phyloP scores from a whole-genome alignment of 2,888 invertebrate genomes.

The Sarcophaga variegata region DNA sequence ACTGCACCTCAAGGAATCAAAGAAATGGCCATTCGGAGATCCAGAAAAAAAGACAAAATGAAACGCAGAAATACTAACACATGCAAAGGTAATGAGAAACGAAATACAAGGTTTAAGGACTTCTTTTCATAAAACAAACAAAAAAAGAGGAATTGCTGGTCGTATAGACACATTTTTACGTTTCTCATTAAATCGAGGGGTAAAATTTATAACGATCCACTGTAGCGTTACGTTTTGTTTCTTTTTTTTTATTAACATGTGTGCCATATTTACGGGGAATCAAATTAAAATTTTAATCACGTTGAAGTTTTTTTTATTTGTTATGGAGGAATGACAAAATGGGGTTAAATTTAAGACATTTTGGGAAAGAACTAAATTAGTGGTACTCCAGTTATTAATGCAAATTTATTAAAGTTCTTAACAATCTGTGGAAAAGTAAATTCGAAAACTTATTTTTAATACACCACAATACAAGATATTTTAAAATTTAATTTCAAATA shows the following conservation, averaged over 20 bases:
- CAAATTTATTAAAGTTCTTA: background rate
- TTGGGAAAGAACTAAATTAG: background rate
- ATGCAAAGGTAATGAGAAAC: conserved; percentile 66
- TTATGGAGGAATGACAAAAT: conserved; percentile 32
- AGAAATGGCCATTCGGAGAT: conserved; percentile 67
- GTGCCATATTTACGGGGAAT: conserved; percentile 19
- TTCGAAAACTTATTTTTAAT: too few relatives aligned
- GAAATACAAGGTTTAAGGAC: conserved; percentile 33
- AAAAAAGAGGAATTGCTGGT: background rate
- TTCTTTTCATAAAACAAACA: conserved; percentile 41
- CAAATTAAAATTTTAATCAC: conserved; percentile 65
- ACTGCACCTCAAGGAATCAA: conserved; percentile 81
- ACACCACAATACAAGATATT: too few relatives aligned
- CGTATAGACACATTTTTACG: background rate
- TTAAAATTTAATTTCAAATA: too few relatives aligned
- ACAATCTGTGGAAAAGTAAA: background rate
- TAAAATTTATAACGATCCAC: conserved; percentile 16
- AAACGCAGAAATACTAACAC: conserved; percentile 24
- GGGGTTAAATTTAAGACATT: conserved; percentile 7
- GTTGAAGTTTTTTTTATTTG: conserved; percentile 35
- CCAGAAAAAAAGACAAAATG: conserved; percentile 1
- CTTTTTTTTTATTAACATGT: background rate
- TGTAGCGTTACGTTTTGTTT: background rate
- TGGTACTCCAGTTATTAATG: background rate
- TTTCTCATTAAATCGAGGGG: conserved; percentile 36